A percentile compares a stretch with the other conserved stretches of the same genome.
Conservation (phyloP, 2,888 invertebrate genomes). For the Sabatieria punctata region DNA sequence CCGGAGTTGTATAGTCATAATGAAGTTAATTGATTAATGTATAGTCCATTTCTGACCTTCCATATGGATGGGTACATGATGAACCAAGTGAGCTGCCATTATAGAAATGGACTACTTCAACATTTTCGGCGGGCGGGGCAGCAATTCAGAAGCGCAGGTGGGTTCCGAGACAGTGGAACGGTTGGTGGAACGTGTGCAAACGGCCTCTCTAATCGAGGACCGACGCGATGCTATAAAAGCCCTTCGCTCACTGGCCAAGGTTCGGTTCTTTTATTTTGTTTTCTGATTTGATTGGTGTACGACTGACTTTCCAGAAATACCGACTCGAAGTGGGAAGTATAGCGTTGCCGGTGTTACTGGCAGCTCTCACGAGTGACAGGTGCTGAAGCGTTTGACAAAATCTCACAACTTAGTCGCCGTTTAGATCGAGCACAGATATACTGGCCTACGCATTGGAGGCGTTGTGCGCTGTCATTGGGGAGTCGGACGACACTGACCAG, state of each 20-base stretch:
- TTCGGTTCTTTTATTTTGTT: constrained; percentile 15
- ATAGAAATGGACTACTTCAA: no score
- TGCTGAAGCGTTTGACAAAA: constrained; percentile 30
- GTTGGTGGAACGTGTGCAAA: constrained; percentile 73
- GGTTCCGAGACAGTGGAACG: constrained; percentile 55
- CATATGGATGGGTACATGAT: no score
- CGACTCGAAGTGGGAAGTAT: constrained; percentile 86
- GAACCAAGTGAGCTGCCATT: no score
- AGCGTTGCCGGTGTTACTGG: constrained; percentile 55
- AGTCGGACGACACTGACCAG: no score
- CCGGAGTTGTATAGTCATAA: no score
- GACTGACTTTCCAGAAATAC: constrained; percentile 50
- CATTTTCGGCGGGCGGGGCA: no score
- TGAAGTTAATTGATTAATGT: no score
- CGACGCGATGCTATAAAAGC: constrained; percentile 88
- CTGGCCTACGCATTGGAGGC: constrained; percentile 78
- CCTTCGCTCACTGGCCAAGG: constrained; percentile 52
- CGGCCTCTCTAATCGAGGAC: constrained; percentile 82
- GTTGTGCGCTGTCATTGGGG: constrained; percentile 63
- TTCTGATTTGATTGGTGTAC: background rate
- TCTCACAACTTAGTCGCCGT: constrained; percentile 9
- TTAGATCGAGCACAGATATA: constrained; percentile 66
- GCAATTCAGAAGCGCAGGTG: no score
- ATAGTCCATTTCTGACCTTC: no score
- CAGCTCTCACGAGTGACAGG: constrained; percentile 64